phyloP scores from a whole-genome alignment of 2,888 invertebrate genomes.

The Orchesella flavescens region DNA sequence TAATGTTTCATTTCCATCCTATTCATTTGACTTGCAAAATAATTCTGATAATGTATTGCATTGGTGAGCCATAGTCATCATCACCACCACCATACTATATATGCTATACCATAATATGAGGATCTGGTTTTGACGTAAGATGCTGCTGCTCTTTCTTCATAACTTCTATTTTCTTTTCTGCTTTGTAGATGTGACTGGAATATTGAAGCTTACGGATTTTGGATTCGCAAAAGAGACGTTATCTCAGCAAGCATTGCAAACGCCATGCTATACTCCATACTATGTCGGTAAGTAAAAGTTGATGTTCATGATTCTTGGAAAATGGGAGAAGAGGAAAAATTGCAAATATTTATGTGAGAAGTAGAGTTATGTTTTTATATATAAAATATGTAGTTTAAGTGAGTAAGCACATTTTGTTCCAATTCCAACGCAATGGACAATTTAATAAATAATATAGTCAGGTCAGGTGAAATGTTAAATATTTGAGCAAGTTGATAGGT shows the following conservation, averaged over 20 bases:
- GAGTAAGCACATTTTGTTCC: too few species aligned
- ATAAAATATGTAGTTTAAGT: too few species aligned
- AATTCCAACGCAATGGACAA: too few species aligned
- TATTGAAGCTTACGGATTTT: conserved; percentile 97
- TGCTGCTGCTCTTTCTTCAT: neutral
- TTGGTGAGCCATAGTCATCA: too few species aligned
- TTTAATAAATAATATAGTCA: too few species aligned
- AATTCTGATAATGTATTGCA: too few species aligned
- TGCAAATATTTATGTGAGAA: neutral
- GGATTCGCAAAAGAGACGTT: conserved; percentile 98
- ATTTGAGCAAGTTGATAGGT: too few species aligned
- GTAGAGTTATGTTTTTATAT: too few species aligned
- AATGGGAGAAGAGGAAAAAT: neutral
- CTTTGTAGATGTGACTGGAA: conserved; percentile 79
- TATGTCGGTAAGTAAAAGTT: conserved; percentile 85
- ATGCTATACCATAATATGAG: too few species aligned
- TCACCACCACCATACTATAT: too few species aligned
- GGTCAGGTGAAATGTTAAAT: too few species aligned
- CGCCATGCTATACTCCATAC: conserved; percentile 99
- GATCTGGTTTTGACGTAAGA: neutral
- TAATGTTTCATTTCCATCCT: conserved; percentile 21
- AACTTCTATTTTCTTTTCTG: conserved; percentile 5
- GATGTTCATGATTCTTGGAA: neutral
- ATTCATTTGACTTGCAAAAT: conserved; percentile 4
- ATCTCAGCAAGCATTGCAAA: conserved; percentile 90